Percentiles rank a stretch among this genome's conserved stretches.
phyloP scores from a whole-genome alignment of 2,113 vertebrate species.

The Nothoprocta perdicaria region DNA sequence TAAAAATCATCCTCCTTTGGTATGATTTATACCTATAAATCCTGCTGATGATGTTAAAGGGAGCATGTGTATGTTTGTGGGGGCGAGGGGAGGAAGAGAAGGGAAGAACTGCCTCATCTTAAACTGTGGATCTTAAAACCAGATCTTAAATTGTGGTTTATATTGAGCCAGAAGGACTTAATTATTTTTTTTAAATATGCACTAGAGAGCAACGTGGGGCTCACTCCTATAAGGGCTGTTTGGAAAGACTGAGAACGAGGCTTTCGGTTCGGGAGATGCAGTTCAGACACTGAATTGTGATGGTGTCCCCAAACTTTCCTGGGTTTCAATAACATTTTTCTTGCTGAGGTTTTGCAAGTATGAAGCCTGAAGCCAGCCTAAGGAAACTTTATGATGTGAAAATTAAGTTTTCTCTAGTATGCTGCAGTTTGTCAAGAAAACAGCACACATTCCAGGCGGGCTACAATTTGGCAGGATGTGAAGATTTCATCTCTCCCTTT shows the following conservation, averaged over 20 bases:
- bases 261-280: conserved; percentile 11
- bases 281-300: conserved; percentile 28
- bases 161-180: conserved; percentile 11
- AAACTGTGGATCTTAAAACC: not conserved
- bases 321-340: conserved; percentile 55
- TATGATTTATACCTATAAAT: not conserved
- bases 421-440: conserved; percentile 73
- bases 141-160: not conserved
- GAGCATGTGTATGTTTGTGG: rapidly evolving
- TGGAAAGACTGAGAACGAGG: not conserved
- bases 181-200: not conserved
- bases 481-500: conserved; percentile 51
- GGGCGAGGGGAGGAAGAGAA: not conserved
- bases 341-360: conserved; percentile 54
- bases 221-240: not conserved
- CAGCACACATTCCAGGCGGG: conserved; percentile 45
- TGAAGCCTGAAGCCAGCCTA: conserved; percentile 59
- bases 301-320: conserved; percentile 43
- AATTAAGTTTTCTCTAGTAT: conserved; percentile 72
- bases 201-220: not conserved
- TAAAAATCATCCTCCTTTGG: not conserved
- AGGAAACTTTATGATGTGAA: conserved; percentile 72
- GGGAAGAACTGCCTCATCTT: not conserved
- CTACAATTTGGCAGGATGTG: conserved; percentile 61
- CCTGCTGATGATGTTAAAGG: not conserved